Conservation (phyloP, 2,113 vertebrate genomes). For the Ophthalmotilapia sp. region DNA sequence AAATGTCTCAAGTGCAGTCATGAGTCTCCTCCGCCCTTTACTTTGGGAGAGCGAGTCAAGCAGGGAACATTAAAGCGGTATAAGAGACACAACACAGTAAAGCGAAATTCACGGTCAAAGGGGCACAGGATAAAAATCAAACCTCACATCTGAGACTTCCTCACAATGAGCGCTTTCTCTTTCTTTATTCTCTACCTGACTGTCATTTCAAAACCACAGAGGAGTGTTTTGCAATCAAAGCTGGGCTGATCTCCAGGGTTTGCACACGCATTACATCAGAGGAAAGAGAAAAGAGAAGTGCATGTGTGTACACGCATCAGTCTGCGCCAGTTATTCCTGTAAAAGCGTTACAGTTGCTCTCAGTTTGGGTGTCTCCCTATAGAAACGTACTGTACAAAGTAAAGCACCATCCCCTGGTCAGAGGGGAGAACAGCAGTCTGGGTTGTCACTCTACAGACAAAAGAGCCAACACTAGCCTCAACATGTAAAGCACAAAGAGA, state of each 20-base stretch:
- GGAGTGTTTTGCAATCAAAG: constrained; percentile 30
- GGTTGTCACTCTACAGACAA: constrained; percentile 47
- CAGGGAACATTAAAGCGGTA: not conserved
- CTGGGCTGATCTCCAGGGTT: not conserved
- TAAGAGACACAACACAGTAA: not conserved
- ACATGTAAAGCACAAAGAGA: not conserved
- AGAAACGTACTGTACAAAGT: constrained; percentile 3
- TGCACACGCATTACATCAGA: constrained; percentile 1
- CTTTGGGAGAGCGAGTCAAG: not conserved
- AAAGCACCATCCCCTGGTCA: constrained; percentile 49
- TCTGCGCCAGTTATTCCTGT: not conserved
- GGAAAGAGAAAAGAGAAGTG: not conserved
- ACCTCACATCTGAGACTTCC: not conserved
- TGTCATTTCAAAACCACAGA: constrained; percentile 25
- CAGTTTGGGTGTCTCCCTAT: constrained; percentile 48
- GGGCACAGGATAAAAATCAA: not conserved
- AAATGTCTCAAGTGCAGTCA: not conserved
- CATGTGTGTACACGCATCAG: constrained; percentile 30
- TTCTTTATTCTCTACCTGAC: not conserved
- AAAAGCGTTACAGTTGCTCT: constrained; percentile 7
- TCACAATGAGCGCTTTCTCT: not conserved
- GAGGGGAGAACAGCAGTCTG: constrained; percentile 57
- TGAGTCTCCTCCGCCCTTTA: not conserved
- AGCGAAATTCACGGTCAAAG: not conserved
- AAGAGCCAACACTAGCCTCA: constrained; percentile 19